phyloP scores from a whole-genome alignment of 2,888 invertebrate genomes.

The Phalangium opilio region DNA sequence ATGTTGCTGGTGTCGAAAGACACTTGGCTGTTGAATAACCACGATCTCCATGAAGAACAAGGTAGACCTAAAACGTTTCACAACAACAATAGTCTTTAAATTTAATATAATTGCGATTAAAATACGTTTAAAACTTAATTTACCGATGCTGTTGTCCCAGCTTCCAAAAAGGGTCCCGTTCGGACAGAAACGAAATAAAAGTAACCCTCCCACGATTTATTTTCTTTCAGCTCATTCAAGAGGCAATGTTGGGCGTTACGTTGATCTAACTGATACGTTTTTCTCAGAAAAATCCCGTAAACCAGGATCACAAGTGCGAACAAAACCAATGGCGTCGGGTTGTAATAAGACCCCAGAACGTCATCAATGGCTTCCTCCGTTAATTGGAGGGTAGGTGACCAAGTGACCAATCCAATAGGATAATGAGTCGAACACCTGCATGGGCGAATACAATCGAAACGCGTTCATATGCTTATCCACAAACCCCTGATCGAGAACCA shows the following conservation, averaged over 20 bases:
- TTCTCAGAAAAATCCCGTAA: slow-evolving; percentile 4
- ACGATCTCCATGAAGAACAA: slow-evolving; percentile 33
- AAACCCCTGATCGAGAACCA: too few relatives aligned
- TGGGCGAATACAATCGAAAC: too few relatives aligned
- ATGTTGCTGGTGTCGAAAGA: slow-evolving; percentile 26
- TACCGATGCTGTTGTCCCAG: slow-evolving; percentile 32
- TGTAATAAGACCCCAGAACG: slow-evolving; percentile 9
- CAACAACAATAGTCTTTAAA: background rate
- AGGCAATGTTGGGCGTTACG: too few relatives aligned
- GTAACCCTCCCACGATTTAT: slow-evolving; percentile 19
- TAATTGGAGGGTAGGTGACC: too few relatives aligned
- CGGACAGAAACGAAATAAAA: slow-evolving; percentile 29
- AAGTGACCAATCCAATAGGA: too few relatives aligned
- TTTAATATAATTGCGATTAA: background rate
- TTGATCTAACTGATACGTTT: too few relatives aligned
- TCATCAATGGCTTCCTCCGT: slow-evolving; percentile 3
- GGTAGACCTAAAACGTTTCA: slow-evolving; percentile 26
- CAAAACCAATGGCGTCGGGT: slow-evolving; percentile 21
- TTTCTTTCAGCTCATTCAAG: too few relatives aligned
- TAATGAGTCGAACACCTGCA: too few relatives aligned
- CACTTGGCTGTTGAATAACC: slow-evolving; percentile 33
- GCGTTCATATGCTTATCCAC: too few relatives aligned
- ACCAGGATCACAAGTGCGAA: slow-evolving; percentile 22
- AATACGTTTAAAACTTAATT: slow-evolving; percentile 2
- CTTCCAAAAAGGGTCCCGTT: slow-evolving; percentile 28